Evolutionary conservation across 1,140 invertebrate genomes (phyloP).

Genomic region (Oryctes rhinoceros): DNA sequence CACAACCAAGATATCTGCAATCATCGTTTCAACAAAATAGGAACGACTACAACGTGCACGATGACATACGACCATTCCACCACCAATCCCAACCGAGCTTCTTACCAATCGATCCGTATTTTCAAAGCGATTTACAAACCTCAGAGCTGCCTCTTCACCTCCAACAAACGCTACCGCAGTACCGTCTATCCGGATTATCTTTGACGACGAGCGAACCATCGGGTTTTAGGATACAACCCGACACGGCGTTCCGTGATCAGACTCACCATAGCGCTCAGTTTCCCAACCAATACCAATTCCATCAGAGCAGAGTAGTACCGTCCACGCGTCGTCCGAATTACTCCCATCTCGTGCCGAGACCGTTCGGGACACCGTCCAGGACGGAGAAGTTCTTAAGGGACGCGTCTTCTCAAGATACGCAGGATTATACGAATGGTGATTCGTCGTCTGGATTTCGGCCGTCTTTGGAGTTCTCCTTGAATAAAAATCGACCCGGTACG

Average conservation of each 20-base stretch:
- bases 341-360: constrained; percentile 29
- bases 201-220: constrained; percentile 38
- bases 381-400: constrained; percentile 68
- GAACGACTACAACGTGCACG: not conserved
- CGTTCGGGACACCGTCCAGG: constrained; percentile 47
- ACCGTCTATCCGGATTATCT: constrained; percentile 46
- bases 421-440: not conserved
- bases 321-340: constrained; percentile 57
- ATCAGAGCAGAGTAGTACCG: constrained; percentile 45
- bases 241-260: not conserved
- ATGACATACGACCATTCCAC: not conserved
- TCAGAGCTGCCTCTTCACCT: constrained; percentile 57
- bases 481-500: not conserved
- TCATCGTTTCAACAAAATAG: not conserved
- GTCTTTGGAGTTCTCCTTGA: not conserved
- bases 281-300: not conserved
- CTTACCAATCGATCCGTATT: not conserved
- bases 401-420: constrained; percentile 59
- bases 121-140: constrained; percentile 54
- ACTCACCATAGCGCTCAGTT: not conserved
- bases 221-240: constrained; percentile 27
- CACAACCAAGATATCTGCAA: constrained; percentile 13
- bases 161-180: constrained; percentile 57
- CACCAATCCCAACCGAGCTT: not conserved
- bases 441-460: not conserved